A percentile compares a stretch with the other conserved stretches of the same genome.
phyloP scores from a whole-genome alignment of 2,113 vertebrate species.

The Arizona elegans region DNA sequence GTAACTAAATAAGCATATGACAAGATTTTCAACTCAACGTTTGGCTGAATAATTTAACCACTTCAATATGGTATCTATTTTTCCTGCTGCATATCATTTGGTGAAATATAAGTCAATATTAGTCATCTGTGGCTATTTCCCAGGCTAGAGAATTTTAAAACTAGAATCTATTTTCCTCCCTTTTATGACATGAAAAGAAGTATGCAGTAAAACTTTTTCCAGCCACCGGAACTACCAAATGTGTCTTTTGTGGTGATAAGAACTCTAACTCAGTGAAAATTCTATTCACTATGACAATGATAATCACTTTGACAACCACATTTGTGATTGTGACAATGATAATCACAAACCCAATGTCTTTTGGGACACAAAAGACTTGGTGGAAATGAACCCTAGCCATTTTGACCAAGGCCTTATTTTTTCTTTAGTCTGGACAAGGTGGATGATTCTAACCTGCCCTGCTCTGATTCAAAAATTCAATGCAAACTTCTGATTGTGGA shows the following conservation, averaged over 20 bases:
- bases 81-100: not conserved
- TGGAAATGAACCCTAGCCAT: not conserved
- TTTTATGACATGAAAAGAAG: not conserved
- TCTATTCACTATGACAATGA: not conserved
- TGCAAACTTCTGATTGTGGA: not conserved
- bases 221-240: not conserved
- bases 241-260: not conserved
- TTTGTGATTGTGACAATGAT: not conserved
- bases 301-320: not conserved
- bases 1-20: not conserved
- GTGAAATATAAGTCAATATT: not conserved
- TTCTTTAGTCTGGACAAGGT: not conserved
- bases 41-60: not conserved
- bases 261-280: not conserved
- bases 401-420: not conserved
- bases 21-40: not conserved
- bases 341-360: not conserved
- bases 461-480: not conserved
- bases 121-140: not conserved
- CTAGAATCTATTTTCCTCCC: not conserved
- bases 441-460: not conserved
- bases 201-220: not conserved
- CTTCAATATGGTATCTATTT: not conserved
- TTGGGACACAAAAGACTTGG: not conserved
- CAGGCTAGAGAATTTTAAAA: not conserved